phyloP scores from a whole-genome alignment of 2,113 vertebrate species.

The Silurus meridionalis region DNA sequence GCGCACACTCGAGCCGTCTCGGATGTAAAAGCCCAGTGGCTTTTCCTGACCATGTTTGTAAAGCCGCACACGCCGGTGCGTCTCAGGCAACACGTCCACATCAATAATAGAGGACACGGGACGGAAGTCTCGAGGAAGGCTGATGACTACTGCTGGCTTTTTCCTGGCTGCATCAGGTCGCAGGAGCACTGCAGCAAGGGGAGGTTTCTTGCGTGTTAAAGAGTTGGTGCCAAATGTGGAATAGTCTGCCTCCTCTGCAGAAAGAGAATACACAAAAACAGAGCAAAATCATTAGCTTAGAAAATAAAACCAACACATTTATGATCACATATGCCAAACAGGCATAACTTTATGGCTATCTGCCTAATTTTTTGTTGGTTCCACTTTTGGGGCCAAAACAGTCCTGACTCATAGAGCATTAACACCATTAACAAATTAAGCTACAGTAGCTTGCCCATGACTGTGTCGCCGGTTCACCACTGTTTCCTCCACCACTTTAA shows the following conservation, averaged over 20 bases:
- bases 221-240: constrained; percentile 89
- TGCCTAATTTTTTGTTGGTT: too few relatives aligned
- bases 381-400: too few relatives aligned
- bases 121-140: constrained; percentile 93
- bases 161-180: constrained; percentile 86
- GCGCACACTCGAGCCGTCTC: constrained; percentile 91
- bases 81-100: constrained; percentile 95
- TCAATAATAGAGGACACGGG: constrained; percentile 97
- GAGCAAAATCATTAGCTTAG: neutral
- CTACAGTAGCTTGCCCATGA: too few relatives aligned
- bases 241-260: constrained; percentile 95
- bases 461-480: too few relatives aligned
- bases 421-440: too few relatives aligned
- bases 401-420: too few relatives aligned
- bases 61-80: constrained; percentile 88
- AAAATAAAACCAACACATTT: neutral
- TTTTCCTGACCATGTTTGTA: constrained; percentile 96
- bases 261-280: constrained; percentile 49
- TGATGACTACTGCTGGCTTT: constrained; percentile 89
- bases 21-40: constrained; percentile 95
- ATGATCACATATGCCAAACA: neutral
- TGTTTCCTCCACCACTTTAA: too few relatives aligned
- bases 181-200: constrained; percentile 83
- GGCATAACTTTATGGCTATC: too few relatives aligned
- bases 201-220: constrained; percentile 85